Conservation (phyloP, 1,140 invertebrate species). For the Drosophila murphyi region DNA sequence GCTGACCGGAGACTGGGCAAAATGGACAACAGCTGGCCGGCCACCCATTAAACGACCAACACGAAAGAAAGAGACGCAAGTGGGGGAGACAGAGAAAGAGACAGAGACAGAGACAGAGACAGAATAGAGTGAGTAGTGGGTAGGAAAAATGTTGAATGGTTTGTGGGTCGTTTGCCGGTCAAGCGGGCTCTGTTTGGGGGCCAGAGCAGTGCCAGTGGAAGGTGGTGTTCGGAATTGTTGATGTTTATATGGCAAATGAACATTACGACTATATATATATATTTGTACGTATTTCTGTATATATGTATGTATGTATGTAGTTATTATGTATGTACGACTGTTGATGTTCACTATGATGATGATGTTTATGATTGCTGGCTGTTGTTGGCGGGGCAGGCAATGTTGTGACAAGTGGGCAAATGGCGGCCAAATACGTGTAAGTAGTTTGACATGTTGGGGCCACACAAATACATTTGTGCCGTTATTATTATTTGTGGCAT, state of each 20-base stretch:
- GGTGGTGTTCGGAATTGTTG: conserved; percentile 15
- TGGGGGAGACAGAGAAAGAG: background rate
- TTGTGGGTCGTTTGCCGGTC: conserved; percentile 31
- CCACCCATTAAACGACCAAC: conserved; percentile 43
- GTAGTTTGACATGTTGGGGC: conserved; percentile 22
- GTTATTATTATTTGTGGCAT: background rate
- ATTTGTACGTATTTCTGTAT: too few relatives aligned
- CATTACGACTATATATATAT: conserved; percentile 11
- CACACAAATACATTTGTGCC: background rate
- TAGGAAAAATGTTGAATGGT: conserved; percentile 20
- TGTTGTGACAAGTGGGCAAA: conserved; percentile 51
- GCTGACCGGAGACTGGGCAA: conserved; percentile 31
- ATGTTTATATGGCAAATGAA: conserved; percentile 42
- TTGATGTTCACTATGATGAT: conserved; percentile 31
- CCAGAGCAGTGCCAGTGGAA: background rate
- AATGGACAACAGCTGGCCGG: conserved; percentile 11
- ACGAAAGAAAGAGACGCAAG: background rate
- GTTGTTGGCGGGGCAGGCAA: conserved; percentile 10
- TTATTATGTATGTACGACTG: background rate
- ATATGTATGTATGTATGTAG: too few relatives aligned
- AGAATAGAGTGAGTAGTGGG: conserved; percentile 7
- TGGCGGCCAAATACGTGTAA: conserved; percentile 16
- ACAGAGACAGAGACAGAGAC: background rate
- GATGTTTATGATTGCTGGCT: conserved; percentile 41
- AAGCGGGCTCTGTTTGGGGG: conserved; percentile 29